Percentiles rank a stretch among this genome's conserved stretches.
Evolutionary conservation across 92 coral and sea anemone species (phyloP).

Genomic region (Heteractis magnifica): DNA sequence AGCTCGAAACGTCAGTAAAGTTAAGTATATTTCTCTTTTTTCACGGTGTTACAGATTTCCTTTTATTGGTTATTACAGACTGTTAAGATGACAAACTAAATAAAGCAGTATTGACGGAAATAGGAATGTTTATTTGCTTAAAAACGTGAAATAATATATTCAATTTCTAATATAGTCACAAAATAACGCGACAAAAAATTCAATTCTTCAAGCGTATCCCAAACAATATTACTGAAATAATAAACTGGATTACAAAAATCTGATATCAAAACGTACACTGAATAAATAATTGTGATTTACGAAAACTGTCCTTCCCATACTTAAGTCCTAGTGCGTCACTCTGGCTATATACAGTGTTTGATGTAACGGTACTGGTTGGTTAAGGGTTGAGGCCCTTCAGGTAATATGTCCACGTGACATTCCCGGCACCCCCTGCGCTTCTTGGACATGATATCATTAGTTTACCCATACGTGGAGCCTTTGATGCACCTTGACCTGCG

Average conservation of each 20-base stretch:
- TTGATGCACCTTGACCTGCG: constrained; percentile 88
- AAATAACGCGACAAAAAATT: not conserved
- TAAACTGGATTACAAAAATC: not conserved
- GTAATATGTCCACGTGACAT: constrained; percentile 88
- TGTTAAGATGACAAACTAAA: not conserved
- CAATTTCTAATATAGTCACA: not conserved
- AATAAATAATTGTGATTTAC: not conserved
- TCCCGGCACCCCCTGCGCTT: constrained; percentile 90
- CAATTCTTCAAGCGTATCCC: not conserved
- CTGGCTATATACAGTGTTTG: not conserved
- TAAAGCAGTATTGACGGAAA: not conserved
- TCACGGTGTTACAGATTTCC: too few species aligned
- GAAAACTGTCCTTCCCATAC: not conserved
- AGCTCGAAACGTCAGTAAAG: too few species aligned
- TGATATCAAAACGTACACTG: not conserved
- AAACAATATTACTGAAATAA: not conserved
- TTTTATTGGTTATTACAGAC: too few species aligned
- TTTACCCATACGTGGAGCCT: constrained; percentile 97
- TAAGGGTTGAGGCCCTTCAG: constrained; percentile 57
- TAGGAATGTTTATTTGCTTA: not conserved
- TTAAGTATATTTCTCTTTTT: too few species aligned
- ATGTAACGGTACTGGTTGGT: not conserved
- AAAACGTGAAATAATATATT: not conserved
- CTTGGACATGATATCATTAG: constrained; percentile 87
- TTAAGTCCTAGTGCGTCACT: not conserved